Percentiles rank a stretch among this genome's conserved stretches.
Evolutionary conservation across 2,888 invertebrate species (phyloP).

Genomic region (Drosophila imparisetae): DNA sequence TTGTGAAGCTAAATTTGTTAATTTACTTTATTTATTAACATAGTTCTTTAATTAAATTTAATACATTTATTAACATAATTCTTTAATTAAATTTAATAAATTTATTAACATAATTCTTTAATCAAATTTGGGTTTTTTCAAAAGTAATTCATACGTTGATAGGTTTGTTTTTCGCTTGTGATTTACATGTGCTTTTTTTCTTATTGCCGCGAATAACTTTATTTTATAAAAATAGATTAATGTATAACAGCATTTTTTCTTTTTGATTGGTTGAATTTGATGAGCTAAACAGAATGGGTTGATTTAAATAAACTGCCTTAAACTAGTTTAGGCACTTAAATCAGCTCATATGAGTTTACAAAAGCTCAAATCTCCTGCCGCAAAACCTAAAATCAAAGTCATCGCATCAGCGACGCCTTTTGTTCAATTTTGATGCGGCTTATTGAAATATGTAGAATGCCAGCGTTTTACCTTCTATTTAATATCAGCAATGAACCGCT

Average conservation of each 20-base stretch:
- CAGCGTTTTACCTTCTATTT: slow-evolving; percentile 37
- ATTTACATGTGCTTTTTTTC: not conserved
- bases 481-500: slow-evolving; percentile 55
- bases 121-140: not conserved
- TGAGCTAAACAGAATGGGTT: slow-evolving; percentile 24
- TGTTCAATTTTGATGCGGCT: slow-evolving; percentile 29
- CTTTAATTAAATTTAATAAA: not conserved
- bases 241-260: not conserved
- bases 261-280: slow-evolving; percentile 4
- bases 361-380: slow-evolving; percentile 20
- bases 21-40: too few species aligned
- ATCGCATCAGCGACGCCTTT: slow-evolving; percentile 7
- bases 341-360: slow-evolving; percentile 22
- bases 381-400: slow-evolving; percentile 7
- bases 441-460: slow-evolving; percentile 44
- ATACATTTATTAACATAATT: not conserved
- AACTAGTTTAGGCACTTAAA: slow-evolving; percentile 62
- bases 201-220: not conserved
- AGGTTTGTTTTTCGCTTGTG: not conserved
- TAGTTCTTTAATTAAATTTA: not conserved
- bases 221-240: not conserved
- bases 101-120: not conserved
- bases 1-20: too few species aligned
- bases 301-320: slow-evolving; percentile 26
- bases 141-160: not conserved